phyloP scores from a whole-genome alignment of 2,888 invertebrate genomes.

The Chelonus formosanus region DNA sequence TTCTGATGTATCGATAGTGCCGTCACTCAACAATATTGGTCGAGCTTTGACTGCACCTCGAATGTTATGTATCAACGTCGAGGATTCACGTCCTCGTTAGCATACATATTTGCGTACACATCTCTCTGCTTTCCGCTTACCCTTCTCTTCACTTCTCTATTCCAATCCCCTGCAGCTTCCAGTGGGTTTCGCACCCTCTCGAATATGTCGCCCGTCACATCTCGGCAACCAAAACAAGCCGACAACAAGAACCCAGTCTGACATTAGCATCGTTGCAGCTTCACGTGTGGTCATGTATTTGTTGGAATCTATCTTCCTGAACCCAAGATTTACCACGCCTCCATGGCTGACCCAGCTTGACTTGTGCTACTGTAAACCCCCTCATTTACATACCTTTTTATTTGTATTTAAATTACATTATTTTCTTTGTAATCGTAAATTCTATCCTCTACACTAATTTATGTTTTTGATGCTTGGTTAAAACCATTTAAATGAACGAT shows the following conservation, averaged over 20 bases:
- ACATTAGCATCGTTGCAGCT: constrained; percentile 34
- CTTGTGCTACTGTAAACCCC: constrained; percentile 5
- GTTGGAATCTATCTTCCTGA: not conserved
- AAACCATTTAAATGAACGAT: no score
- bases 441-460: not conserved
- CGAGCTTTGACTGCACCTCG: constrained; percentile 37
- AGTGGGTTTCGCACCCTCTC: constrained; percentile 26
- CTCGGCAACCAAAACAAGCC: constrained; percentile 40
- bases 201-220: constrained; percentile 40
- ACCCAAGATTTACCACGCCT: not conserved
- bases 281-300: constrained; percentile 7
- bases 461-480: not conserved
- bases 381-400: not conserved
- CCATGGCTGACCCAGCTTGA: constrained; percentile 7
- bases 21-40: constrained; percentile 40
- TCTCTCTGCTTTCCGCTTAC: constrained; percentile 24
- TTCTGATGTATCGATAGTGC: constrained; percentile 1
- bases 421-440: not conserved
- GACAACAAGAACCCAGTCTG: constrained; percentile 37
- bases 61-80: constrained; percentile 36
- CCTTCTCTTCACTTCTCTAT: constrained; percentile 25
- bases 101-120: constrained; percentile 45
- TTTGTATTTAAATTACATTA: not conserved
- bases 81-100: constrained; percentile 42
- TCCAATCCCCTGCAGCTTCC: constrained; percentile 21